A percentile compares a stretch with the other conserved stretches of the same genome.
Evolutionary conservation across 2,888 invertebrate genomes (phyloP).

Genomic region (Sinelater perroti): DNA sequence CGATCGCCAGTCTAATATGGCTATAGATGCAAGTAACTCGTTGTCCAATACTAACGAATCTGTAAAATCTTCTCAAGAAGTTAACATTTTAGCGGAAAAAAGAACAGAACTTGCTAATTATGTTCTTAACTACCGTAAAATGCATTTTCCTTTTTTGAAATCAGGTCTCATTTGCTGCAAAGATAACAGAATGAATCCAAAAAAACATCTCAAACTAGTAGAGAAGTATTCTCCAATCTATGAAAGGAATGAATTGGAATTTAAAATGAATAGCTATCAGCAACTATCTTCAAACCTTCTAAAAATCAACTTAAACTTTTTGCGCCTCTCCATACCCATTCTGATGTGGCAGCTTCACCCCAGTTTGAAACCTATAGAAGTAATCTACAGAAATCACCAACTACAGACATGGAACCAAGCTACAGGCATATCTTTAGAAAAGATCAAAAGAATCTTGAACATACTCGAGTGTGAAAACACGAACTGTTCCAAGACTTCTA

Average conservation of each 20-base stretch:
- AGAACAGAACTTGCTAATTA: neutral
- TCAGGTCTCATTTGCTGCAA: neutral
- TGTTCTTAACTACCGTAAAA: neutral
- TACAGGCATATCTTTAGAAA: no score
- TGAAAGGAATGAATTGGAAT: neutral
- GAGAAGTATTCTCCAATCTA: neutral
- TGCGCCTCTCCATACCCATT: neutral
- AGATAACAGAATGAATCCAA: neutral
- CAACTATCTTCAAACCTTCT: neutral
- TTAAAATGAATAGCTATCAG: constrained; percentile 3
- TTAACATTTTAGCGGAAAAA: neutral
- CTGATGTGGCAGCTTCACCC: neutral
- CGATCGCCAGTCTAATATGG: neutral
- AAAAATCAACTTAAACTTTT: neutral
- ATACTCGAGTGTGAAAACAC: no score
- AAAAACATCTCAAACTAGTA: neutral
- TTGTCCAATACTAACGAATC: no score
- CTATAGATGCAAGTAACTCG: no score
- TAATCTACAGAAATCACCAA: constrained; percentile 6
- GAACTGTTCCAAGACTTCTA: no score
- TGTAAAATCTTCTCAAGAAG: neutral
- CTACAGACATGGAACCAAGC: constrained; percentile 3
- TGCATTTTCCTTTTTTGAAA: neutral
- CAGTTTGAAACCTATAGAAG: neutral
- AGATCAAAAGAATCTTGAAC: no score